Evolutionary conservation across 2,888 invertebrate species (phyloP).

Genomic region (Parnassius orleans): DNA sequence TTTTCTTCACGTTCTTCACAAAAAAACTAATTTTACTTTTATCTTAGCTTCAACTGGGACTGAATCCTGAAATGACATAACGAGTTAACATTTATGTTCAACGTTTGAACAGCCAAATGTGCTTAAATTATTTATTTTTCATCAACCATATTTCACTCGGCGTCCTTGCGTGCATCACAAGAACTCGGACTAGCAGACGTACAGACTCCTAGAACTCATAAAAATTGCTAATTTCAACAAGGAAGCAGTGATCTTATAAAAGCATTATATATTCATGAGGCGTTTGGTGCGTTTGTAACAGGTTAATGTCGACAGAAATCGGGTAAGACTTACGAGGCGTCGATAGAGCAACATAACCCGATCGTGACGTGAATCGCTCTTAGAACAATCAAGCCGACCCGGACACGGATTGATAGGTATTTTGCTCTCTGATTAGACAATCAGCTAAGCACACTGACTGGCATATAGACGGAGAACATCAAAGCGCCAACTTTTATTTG

Average conservation of each 20-base stretch:
- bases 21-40: no score
- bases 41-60: no score
- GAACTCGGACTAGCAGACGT: conserved; percentile 43
- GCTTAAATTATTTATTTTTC: no score
- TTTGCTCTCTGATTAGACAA: conserved; percentile 23
- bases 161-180: conserved; percentile 37
- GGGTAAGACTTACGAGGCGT: conserved; percentile 64
- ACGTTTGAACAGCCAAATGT: no score
- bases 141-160: conserved; percentile 4
- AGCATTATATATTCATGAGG: conserved; percentile 49
- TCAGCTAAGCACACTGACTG: conserved; percentile 15
- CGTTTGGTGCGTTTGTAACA: conserved; percentile 49
- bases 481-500: conserved; percentile 12
- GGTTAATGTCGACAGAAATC: conserved; percentile 58
- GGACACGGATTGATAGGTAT: conserved; percentile 42
- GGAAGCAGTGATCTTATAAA: conserved; percentile 40
- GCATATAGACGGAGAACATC: conserved; percentile 18
- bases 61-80: no score
- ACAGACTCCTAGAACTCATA: conserved; percentile 65
- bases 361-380: conserved; percentile 56
- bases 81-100: no score
- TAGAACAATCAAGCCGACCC: conserved; percentile 52
- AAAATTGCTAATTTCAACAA: conserved; percentile 56
- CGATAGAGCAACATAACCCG: conserved; percentile 56
- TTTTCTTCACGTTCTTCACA: background rate